phyloP scores from a whole-genome alignment of 2,888 invertebrate genomes.

The Meloe dianella region DNA sequence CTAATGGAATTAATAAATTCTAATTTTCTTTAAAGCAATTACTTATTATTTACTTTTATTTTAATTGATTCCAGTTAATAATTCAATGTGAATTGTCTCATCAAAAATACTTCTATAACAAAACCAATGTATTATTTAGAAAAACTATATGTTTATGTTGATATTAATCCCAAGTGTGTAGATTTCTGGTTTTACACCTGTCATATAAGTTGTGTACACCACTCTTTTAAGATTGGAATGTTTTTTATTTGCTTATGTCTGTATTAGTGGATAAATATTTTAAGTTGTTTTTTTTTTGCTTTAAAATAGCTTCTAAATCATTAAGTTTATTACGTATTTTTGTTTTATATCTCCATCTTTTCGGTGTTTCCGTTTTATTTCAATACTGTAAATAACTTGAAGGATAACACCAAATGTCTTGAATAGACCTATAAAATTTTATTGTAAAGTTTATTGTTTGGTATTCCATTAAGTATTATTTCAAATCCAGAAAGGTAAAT shows the following conservation, averaged over 20 bases:
- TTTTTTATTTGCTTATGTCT: neutral
- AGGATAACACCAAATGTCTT: conserved; percentile 35
- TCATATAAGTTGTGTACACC: conserved; percentile 32
- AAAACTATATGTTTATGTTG: conserved; percentile 21
- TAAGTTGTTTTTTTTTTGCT: neutral
- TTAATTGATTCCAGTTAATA: conserved; percentile 1
- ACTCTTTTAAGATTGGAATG: conserved; percentile 22
- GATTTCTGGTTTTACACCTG: conserved; percentile 32
- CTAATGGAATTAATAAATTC: neutral
- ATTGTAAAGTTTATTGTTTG: conserved; percentile 31
- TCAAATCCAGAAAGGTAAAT: neutral
- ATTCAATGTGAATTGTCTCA: neutral
- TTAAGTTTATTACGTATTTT: conserved; percentile 33
- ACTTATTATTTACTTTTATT: neutral
- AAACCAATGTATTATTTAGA: neutral
- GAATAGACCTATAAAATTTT: conserved; percentile 39
- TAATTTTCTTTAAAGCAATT: neutral
- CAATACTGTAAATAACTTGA: conserved; percentile 36
- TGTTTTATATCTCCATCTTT: conserved; percentile 35
- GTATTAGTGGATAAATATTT: neutral
- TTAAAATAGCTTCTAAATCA: conserved; percentile 17
- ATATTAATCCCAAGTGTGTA: conserved; percentile 34
- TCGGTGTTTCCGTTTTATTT: conserved; percentile 32
- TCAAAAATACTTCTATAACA: neutral
- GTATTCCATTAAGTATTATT: conserved; percentile 18